Base-by-base conservation (phyloP, 2,888 invertebrate species). In the Synergus itoensis region DNA sequence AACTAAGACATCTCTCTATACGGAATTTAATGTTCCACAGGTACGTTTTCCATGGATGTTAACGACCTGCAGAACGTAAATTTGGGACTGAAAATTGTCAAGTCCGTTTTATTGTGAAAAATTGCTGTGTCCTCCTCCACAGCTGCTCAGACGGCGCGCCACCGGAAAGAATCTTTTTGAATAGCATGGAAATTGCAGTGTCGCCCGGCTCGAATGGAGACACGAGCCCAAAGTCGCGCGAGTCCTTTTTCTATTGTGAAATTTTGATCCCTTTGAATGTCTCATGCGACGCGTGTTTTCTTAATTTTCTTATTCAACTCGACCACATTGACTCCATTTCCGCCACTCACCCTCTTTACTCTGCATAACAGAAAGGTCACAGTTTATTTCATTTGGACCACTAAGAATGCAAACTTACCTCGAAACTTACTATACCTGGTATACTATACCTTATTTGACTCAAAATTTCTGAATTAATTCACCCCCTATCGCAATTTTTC, bases 231-330 rank as follows among this genome's bases (percentile, higher is more conserved):
- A 63, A 76, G 76, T 76, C 62, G 41, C 60, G 62, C 41, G 76
- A 75, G 57, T 60, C 60, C 76, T 76, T 76, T 62, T 60, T 60
- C 63, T 60, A 76, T 76, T 63, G 53, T 53, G 53, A 53, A 53
- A 53, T 53, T 53, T n/a, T 53, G 76, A 76, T 76, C 76, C 76
- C 45, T 62, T 76, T 76, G 62, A 76, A 45, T 45, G 18, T 43
- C 62, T 63, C 76, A 63, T 76, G 60, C 62, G 76, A 76, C 76
- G 76, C 76, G 62, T 76, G 76, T 76, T 63, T 73, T 63, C 76
- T 76, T 76, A 76, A 76, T 76, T 62, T 76, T 76, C 76, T 76
- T 76, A 76, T 76, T 76, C 73, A 53, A 73, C 73, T 73, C 73
- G 36, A 73, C 48, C 53, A 73, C 73, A 73, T 73, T 73, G 48